Evolutionary conservation across 2,113 vertebrate species (phyloP), one percentile per base, ranked within the genome.

Genomic region (Corythoichthys haematopterus): DNA sequence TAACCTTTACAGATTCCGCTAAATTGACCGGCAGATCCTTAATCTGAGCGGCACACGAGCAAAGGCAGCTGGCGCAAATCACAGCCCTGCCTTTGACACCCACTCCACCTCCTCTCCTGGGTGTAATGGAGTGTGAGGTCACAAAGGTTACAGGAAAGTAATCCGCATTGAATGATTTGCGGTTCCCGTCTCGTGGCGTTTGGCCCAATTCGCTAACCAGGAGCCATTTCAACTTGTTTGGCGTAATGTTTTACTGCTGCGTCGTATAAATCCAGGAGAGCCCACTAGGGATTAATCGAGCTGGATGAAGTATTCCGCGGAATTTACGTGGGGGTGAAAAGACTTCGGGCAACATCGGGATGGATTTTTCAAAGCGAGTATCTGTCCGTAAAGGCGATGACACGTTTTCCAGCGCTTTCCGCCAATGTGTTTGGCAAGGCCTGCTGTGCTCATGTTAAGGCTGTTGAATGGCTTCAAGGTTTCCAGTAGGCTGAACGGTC

Each of bases 401-500:
- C 53, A 52, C 71, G 63, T 58, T 48, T 71, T 74, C 51, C 62
- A 55, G 55, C 51, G n/a, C 33, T 64, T 78, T 70, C 55, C 47
- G 57, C 70, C 72, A 78, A 1, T 69, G 65, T 38, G 2, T 75
- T 76, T 83, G 80, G 76, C 76, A 72, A 56, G 33, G 43, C 40
- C 5, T 45, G 40, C n/a, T 38, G n/a, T 35, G 56, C 33, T 74
- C 61, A 47, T 40, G 67, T 70, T 35, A 61, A 58, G 55, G 50
- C 45, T 51, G 37, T 58, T 28, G 65, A 69, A 79, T 69, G 67
- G 51, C 53, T 66, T 69, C 73, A 65, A 70, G 71, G 64, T 77
- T 63, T 37, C 62, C 52, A 70, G 69, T 33, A 55, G 60, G 51
- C 51, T 45, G 35, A 64, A 65, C 66, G 74, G 77, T 28, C 20